Percentiles rank a stretch among this genome's conserved stretches.
phyloP scores from a whole-genome alignment of 2,797 vertebrate species.

The Argya squamiceps region DNA sequence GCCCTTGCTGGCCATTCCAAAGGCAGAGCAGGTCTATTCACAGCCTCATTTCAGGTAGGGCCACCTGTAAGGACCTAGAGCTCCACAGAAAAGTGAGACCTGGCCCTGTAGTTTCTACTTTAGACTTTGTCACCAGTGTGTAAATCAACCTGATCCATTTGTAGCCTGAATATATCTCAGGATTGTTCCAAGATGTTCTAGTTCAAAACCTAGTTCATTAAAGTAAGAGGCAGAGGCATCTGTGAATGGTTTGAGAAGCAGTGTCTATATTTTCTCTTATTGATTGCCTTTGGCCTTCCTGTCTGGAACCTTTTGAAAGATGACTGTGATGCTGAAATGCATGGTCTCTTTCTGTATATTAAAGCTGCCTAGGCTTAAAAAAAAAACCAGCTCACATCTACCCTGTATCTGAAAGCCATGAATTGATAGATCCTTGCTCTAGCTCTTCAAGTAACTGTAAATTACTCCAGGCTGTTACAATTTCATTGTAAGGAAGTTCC shows the following conservation, averaged over 20 bases:
- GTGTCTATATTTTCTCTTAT: conserved; percentile 16
- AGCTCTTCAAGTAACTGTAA: conserved; percentile 17
- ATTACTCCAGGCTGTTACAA: neutral
- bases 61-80: neutral
- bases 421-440: neutral
- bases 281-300: conserved; percentile 4
- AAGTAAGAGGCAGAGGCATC: conserved; percentile 10
- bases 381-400: neutral
- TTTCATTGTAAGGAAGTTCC: conserved; percentile 19
- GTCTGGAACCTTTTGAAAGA: conserved; percentile 13
- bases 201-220: conserved; percentile 14
- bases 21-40: neutral
- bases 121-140: neutral
- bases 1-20: neutral
- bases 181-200: conserved; percentile 13
- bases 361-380: conserved; percentile 11
- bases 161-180: neutral
- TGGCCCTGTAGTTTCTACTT: neutral
- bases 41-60: neutral
- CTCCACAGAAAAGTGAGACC: neutral
- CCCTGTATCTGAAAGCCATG: neutral
- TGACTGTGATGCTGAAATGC: neutral
- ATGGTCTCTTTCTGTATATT: neutral
- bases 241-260: neutral
- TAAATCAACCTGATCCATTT: neutral